Conservation (phyloP, 53 echinoderm and acorn worm species). For the Glandiceps talaboti region DNA sequence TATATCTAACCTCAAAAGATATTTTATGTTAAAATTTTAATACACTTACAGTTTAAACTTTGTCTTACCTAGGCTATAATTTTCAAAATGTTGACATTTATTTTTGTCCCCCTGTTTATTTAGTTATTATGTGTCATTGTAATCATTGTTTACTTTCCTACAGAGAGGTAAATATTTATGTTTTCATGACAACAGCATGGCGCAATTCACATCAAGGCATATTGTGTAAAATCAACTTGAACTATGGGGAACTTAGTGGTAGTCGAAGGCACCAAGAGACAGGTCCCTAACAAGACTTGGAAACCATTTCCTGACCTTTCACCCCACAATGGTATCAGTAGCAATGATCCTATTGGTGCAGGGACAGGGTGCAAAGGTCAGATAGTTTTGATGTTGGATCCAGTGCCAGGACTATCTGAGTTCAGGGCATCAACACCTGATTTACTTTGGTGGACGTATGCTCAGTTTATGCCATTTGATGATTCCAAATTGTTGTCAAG, state of each 20-base stretch:
- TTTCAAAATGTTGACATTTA: too few species aligned
- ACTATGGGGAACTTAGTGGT: neutral
- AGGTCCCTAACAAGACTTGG: constrained; percentile 18
- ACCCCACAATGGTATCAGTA: neutral
- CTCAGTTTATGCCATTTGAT: constrained; percentile 82
- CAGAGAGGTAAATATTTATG: too few species aligned
- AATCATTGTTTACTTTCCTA: too few species aligned
- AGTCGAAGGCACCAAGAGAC: neutral
- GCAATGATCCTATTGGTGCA: constrained; percentile 1
- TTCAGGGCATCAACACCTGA: constrained; percentile 36
- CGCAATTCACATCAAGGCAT: too few species aligned
- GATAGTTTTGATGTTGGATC: constrained; percentile 67
- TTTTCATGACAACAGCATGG: too few species aligned
- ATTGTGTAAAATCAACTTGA: too few species aligned
- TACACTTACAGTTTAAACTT: too few species aligned
- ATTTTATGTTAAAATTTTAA: too few species aligned
- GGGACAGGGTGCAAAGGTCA: constrained; percentile 29
- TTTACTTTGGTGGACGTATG: constrained; percentile 75
- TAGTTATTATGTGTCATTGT: too few species aligned
- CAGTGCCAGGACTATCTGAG: neutral
- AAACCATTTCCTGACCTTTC: constrained; percentile 12
- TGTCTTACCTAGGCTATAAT: too few species aligned
- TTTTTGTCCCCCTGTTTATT: too few species aligned
- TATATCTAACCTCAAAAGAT: too few species aligned
- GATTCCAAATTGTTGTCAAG: constrained; percentile 80